Evolutionary conservation across 1,140 invertebrate genomes (phyloP).

Genomic region (Copidosoma floridanum): DNA sequence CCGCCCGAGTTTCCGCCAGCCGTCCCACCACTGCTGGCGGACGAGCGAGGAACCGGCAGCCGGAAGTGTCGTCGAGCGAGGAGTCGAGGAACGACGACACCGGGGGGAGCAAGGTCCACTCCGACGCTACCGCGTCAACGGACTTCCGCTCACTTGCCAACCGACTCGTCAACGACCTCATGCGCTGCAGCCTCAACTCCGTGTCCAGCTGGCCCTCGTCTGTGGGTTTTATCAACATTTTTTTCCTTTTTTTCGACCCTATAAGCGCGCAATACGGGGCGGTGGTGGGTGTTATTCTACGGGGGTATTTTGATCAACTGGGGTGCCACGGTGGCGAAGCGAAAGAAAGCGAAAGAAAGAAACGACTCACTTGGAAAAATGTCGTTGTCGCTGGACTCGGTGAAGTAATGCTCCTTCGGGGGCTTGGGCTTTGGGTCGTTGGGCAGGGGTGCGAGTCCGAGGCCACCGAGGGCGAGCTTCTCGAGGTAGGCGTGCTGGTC

Average conservation of each 20-base stretch:
- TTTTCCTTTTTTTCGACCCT: too few relatives aligned
- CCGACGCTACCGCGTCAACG: too few relatives aligned
- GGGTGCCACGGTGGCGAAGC: too few relatives aligned
- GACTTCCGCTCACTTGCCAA: conserved; percentile 31
- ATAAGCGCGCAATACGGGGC: too few relatives aligned
- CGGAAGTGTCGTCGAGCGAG: too few relatives aligned
- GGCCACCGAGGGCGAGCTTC: conserved; percentile 8
- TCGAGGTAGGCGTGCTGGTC: conserved; percentile 19
- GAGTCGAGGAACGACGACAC: too few relatives aligned
- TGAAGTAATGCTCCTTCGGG: conserved; percentile 41
- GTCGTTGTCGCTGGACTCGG: conserved; percentile 68
- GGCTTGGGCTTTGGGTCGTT: conserved; percentile 14
- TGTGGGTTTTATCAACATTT: conserved; percentile 17
- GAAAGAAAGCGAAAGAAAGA: too few relatives aligned
- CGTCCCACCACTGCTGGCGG: not conserved
- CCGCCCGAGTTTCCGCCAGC: not conserved
- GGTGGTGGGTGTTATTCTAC: too few relatives aligned
- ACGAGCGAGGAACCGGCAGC: not conserved
- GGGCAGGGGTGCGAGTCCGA: not conserved
- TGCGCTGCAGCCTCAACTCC: conserved; percentile 60
- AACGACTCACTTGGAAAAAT: conserved; percentile 54
- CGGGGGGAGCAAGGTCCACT: too few relatives aligned
- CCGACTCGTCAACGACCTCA: conserved; percentile 57
- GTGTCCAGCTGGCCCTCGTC: conserved; percentile 58
- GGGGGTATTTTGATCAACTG: too few relatives aligned